These are phyloP conservation scores for Serranus cabrilla DNA, from an alignment of 2,797 vertebrate species.

Conservation along the genomic window DNA sequence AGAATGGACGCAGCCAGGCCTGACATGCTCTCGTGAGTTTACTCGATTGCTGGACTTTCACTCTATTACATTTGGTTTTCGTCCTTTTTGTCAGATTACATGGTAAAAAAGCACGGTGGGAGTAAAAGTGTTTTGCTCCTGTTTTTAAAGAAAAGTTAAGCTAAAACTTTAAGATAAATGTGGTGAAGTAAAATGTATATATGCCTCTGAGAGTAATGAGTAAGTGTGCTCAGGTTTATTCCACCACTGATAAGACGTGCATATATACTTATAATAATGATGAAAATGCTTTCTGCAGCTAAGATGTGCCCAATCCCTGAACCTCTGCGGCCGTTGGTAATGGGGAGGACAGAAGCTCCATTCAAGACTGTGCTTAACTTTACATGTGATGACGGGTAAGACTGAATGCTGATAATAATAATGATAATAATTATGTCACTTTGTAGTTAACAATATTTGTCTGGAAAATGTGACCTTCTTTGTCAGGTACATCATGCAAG, in stretches of 20 bases:
- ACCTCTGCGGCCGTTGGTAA: conserved; percentile 82
- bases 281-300: conserved; percentile 75
- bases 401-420: background rate
- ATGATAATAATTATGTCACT: too few relatives aligned
- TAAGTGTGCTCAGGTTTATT: too few relatives aligned
- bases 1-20: conserved; percentile 83
- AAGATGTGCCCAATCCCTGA: conserved; percentile 86
- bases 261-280: too few relatives aligned
- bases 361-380: conserved; percentile 86
- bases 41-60: background rate
- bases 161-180: too few relatives aligned
- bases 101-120: too few relatives aligned
- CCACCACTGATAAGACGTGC: too few relatives aligned
- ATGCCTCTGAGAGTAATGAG: too few relatives aligned
- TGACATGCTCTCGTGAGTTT: conserved; percentile 90
- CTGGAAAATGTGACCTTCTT: conserved; percentile 20
- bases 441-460: background rate
- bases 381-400: conserved; percentile 91
- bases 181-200: too few relatives aligned
- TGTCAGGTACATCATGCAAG: conserved; percentile 88
- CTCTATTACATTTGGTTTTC: background rate
- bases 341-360: conserved; percentile 74
- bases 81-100: background rate
- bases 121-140: too few relatives aligned
- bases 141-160: too few relatives aligned